A percentile compares a stretch with the other conserved stretches of the same genome.
These are phyloP conservation scores for Drosophila takahashii DNA, from an alignment of 1,140 invertebrate species.

Conservation along the genomic window DNA sequence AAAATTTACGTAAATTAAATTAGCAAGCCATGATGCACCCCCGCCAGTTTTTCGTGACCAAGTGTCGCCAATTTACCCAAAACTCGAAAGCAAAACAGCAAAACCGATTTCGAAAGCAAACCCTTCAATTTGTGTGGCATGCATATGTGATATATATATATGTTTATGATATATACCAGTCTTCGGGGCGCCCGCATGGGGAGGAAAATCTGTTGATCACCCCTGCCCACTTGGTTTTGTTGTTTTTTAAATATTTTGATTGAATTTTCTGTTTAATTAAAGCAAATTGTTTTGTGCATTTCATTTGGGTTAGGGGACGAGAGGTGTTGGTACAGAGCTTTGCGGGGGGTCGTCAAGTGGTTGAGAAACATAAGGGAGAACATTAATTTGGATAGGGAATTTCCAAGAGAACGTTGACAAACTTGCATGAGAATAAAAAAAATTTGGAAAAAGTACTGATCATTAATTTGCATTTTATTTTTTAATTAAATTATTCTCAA, in stretches of 20 bases:
- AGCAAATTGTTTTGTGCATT: conserved; percentile 80
- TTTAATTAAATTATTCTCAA: background rate
- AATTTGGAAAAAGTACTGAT: background rate
- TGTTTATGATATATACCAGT: conserved; percentile 9
- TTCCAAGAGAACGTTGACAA: background rate
- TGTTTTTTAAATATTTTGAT: conserved; percentile 82
- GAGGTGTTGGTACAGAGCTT: conserved; percentile 18
- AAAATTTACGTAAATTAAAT: conserved; percentile 67
- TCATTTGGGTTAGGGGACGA: conserved; percentile 10
- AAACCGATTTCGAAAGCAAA: conserved; percentile 43
- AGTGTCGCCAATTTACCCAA: conserved; percentile 57
- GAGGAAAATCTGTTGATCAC: conserved; percentile 34
- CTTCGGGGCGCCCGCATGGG: conserved; percentile 75
- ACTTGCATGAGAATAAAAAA: background rate
- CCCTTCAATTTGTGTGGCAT: conserved; percentile 55
- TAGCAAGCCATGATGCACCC: conserved; percentile 39
- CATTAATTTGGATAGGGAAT: background rate
- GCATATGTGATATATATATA: conserved; percentile 7
- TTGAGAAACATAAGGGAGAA: conserved; percentile 17
- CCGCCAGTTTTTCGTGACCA: conserved; percentile 54
- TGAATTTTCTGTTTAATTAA: conserved; percentile 83
- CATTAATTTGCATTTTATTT: background rate
- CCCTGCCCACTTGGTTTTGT: conserved; percentile 41
- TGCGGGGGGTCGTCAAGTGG: conserved; percentile 34
- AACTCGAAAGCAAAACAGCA: conserved; percentile 12